Conservation (phyloP, 2,797 vertebrate species). For the Labroides dimidiatus region DNA sequence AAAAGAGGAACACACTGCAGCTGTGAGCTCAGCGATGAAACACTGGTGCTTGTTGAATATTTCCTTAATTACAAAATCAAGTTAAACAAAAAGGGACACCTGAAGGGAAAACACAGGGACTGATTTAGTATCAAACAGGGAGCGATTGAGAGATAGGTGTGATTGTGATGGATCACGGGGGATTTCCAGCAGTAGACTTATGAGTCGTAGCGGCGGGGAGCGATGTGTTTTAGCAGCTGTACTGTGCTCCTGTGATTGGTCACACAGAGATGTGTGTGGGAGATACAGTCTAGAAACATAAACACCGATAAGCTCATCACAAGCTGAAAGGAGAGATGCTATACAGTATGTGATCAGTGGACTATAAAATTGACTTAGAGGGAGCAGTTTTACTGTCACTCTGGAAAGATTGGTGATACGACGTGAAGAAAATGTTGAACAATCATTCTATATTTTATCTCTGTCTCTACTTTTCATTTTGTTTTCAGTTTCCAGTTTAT, state of each 20-base stretch:
- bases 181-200: constrained; percentile 22
- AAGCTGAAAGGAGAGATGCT: constrained; percentile 44
- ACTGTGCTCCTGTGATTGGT: constrained; percentile 53
- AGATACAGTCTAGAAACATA: constrained; percentile 69
- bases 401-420: constrained; percentile 48
- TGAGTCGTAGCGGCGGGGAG: constrained; percentile 10
- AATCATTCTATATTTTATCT: constrained; percentile 34
- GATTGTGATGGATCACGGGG: constrained; percentile 42
- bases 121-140: constrained; percentile 54
- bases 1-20: constrained; percentile 19
- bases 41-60: constrained; percentile 34
- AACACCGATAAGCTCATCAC: constrained; percentile 70
- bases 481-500: constrained; percentile 31
- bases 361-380: constrained; percentile 77
- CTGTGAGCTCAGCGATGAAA: constrained; percentile 28
- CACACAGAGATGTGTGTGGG: constrained; percentile 52
- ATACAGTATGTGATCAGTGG: constrained; percentile 56
- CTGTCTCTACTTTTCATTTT: constrained; percentile 14
- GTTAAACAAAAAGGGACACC: constrained; percentile 32
- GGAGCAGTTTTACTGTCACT: constrained; percentile 62
- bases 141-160: constrained; percentile 44
- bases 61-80: constrained; percentile 55
- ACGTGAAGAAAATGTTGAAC: constrained; percentile 63
- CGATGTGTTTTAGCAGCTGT: constrained; percentile 44
- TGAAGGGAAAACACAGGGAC: constrained; percentile 52